Evolutionary conservation across 2,797 vertebrate genomes (phyloP).

Genomic region (Silurus lanzhouensis): DNA sequence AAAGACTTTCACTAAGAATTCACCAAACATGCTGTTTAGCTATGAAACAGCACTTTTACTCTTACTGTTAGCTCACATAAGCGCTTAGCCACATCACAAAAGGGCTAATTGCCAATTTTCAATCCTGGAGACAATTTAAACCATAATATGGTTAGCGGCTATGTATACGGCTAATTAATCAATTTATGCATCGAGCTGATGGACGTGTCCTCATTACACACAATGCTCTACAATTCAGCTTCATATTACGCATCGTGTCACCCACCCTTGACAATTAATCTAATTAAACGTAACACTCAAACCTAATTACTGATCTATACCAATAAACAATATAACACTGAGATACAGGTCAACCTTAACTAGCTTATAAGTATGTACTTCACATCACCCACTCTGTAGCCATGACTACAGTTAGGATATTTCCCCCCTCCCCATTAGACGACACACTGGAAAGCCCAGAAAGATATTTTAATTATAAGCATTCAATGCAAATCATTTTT

Average conservation of each 20-base stretch:
- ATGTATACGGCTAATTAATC: neutral
- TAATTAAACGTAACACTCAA: neutral
- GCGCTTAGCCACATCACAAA: neutral
- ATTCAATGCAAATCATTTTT: neutral
- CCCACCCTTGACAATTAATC: neutral
- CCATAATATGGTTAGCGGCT: no score
- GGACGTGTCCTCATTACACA: neutral
- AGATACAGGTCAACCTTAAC: neutral
- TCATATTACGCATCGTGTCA: neutral
- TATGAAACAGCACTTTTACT: neutral
- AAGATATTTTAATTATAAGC: constrained; percentile 14
- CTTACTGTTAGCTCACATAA: neutral
- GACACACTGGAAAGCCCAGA: neutral
- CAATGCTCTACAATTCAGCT: neutral
- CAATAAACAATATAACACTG: neutral
- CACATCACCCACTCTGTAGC: neutral
- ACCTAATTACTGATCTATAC: neutral
- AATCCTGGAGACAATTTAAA: neutral
- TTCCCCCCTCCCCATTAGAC: neutral
- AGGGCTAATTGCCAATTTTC: neutral
- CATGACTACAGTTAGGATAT: constrained; percentile 2
- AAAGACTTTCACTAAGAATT: neutral
- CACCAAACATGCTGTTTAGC: neutral
- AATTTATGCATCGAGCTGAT: neutral
- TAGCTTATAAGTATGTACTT: neutral